Percentiles rank a stretch among this genome's conserved stretches.
phyloP scores from a whole-genome alignment of 2,888 invertebrate species.

The Poecilobothrus nobilitatus region DNA sequence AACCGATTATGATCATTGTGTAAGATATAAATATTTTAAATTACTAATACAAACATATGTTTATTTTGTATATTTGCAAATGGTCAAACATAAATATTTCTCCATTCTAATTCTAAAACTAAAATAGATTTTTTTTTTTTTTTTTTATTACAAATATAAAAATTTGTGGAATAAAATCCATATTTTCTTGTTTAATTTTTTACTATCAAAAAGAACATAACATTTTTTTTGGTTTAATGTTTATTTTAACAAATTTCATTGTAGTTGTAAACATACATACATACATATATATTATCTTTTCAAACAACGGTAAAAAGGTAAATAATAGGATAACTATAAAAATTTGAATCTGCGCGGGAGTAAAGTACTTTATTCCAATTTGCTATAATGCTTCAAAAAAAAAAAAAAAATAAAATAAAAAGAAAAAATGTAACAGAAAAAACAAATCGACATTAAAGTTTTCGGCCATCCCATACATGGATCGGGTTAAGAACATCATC shows the following conservation, averaged over 20 bases:
- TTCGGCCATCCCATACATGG: slow-evolving; percentile 24
- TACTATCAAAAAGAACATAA: no score
- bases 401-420: no score
- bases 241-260: not conserved
- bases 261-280: not conserved
- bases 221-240: not conserved
- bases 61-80: not conserved
- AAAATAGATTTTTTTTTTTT: not conserved
- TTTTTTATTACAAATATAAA: not conserved
- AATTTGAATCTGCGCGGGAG: slow-evolving; percentile 2
- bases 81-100: not conserved
- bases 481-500: slow-evolving; percentile 13
- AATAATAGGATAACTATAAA: not conserved
- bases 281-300: not conserved
- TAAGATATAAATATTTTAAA: no score
- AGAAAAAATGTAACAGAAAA: not conserved
- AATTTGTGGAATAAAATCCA: no score
- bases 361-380: not conserved
- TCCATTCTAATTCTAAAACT: not conserved
- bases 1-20: no score
- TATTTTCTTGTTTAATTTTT: no score
- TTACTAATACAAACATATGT: no score
- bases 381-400: not conserved
- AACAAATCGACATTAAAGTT: slow-evolving; percentile 12
- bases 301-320: not conserved